phyloP scores from a whole-genome alignment of 1,140 invertebrate genomes.

The Adelges cooleyi region DNA sequence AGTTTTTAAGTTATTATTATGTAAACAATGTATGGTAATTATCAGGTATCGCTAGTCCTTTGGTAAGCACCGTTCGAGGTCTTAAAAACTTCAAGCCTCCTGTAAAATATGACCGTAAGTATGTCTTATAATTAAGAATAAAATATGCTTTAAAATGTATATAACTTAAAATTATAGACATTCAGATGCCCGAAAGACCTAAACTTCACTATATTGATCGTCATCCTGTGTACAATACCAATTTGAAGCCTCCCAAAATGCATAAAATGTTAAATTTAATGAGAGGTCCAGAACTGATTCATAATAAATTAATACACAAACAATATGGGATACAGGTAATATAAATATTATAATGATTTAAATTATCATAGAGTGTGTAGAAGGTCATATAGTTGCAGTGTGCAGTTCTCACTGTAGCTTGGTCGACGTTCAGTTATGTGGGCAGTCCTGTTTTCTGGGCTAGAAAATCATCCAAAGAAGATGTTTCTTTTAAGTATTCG shows the following conservation, averaged over 20 bases:
- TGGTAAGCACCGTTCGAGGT: neutral
- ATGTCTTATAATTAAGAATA: too few relatives aligned
- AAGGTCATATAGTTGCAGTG: too few relatives aligned
- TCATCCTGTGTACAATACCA: constrained; percentile 54
- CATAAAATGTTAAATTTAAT: constrained; percentile 66
- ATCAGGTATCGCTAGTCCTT: neutral
- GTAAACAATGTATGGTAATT: neutral
- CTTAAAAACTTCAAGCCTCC: constrained; percentile 30
- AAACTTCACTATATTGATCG: constrained; percentile 57
- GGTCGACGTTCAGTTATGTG: too few relatives aligned
- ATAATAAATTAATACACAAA: constrained; percentile 72
- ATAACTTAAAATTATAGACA: constrained; percentile 33
- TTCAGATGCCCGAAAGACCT: constrained; percentile 54
- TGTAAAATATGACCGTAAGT: constrained; percentile 28
- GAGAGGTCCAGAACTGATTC: constrained; percentile 75
- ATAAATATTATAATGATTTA: too few relatives aligned
- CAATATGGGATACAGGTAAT: constrained; percentile 83
- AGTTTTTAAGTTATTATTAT: too few relatives aligned
- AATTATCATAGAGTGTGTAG: too few relatives aligned
- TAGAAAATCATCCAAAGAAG: too few relatives aligned
- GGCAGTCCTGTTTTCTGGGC: too few relatives aligned
- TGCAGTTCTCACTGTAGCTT: too few relatives aligned
- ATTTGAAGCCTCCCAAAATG: constrained; percentile 65
- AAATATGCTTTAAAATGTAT: too few relatives aligned
- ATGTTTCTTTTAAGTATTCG: too few relatives aligned